phyloP scores from a whole-genome alignment of 2,797 vertebrate genomes.

The Chaetodon trifasciatus region DNA sequence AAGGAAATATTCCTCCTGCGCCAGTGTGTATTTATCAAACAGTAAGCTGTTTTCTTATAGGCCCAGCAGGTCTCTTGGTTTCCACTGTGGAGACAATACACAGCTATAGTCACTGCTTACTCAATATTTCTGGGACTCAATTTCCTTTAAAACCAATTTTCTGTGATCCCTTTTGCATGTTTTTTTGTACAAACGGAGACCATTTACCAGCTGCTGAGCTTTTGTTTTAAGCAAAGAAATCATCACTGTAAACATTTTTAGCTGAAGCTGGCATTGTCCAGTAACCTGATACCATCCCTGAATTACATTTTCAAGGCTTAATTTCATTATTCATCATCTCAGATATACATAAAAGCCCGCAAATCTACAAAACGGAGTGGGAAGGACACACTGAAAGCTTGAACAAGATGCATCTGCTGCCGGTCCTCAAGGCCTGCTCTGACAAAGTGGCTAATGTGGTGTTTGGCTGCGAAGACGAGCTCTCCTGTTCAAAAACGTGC shows the following conservation, averaged over 20 bases:
- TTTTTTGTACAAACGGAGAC: constrained; percentile 37
- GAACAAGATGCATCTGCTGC: constrained; percentile 7
- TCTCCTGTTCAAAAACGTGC: constrained; percentile 36
- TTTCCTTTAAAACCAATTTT: constrained; percentile 79
- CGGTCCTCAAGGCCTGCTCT: constrained; percentile 2
- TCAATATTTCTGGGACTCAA: constrained; percentile 74
- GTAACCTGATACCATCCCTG: constrained; percentile 39
- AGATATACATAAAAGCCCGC: constrained; percentile 33
- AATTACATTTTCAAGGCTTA: constrained; percentile 37
- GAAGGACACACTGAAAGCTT: neutral
- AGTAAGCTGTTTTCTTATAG: constrained; percentile 66
- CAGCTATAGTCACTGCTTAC: constrained; percentile 56
- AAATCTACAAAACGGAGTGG: neutral
- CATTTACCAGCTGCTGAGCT: constrained; percentile 74
- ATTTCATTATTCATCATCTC: constrained; percentile 33
- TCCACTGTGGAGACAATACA: constrained; percentile 58
- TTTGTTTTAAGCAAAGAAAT: constrained; percentile 58
- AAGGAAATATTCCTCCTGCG: constrained; percentile 81
- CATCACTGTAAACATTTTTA: constrained; percentile 39
- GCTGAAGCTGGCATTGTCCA: constrained; percentile 18
- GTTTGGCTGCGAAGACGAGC: constrained; percentile 11
- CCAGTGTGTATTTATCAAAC: constrained; percentile 78
- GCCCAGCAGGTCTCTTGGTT: constrained; percentile 69
- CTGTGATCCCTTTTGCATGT: constrained; percentile 64
- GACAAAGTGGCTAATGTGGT: constrained; percentile 29